phyloP scores from a whole-genome alignment of 1,140 invertebrate species.

The Akabosia matsudoensis region DNA sequence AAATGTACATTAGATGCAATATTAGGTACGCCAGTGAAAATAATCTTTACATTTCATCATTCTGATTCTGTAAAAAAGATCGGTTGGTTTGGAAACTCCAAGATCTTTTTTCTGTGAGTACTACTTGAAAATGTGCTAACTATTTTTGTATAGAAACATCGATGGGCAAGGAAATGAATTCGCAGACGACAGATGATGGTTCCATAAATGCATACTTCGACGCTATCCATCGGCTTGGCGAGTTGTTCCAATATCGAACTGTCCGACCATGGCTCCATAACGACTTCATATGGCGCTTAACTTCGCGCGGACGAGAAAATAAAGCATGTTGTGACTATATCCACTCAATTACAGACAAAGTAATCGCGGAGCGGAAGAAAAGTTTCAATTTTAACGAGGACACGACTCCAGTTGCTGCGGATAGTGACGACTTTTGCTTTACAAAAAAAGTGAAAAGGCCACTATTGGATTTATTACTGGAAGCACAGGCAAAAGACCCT shows the following conservation, averaged over 20 bases:
- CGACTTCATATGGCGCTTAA: not conserved
- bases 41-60: no score
- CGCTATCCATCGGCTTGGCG: not conserved
- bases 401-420: not conserved
- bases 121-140: no score
- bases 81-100: no score
- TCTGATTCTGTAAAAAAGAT: no score
- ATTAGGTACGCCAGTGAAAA: not conserved
- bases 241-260: not conserved
- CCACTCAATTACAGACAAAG: not conserved
- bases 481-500: not conserved
- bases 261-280: not conserved
- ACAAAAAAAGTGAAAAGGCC: not conserved
- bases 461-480: not conserved
- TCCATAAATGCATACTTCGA: not conserved
- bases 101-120: no score
- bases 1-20: conserved; percentile 22
- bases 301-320: not conserved
- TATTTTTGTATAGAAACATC: not conserved
- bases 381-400: not conserved
- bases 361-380: not conserved
- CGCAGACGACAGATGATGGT: not conserved
- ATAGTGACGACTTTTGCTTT: not conserved
- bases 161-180: not conserved
- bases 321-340: not conserved